These are phyloP conservation scores for Psophia crepitans DNA, from an alignment of 2,113 vertebrate species.

Conservation along the genomic window DNA sequence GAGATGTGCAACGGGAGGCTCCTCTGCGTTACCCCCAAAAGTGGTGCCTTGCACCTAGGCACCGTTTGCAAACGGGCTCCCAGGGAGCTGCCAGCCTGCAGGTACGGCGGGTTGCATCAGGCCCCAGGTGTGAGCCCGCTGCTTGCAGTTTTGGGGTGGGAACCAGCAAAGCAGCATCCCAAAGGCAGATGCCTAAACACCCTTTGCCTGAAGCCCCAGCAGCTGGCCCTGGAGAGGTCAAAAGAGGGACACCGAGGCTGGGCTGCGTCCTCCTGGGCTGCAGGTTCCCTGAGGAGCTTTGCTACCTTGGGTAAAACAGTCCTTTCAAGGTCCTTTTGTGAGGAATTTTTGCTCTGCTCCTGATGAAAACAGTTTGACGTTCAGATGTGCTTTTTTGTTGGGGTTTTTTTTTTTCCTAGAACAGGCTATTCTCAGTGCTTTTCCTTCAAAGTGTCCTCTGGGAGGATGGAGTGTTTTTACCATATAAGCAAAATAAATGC, in stretches of 20 bases:
- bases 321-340: neutral
- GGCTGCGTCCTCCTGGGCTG: neutral
- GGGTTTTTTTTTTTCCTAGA: neutral
- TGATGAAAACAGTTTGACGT: fast-evolving
- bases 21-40: neutral
- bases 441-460: neutral
- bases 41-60: fast-evolving
- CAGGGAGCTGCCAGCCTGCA: neutral
- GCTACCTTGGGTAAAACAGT: neutral
- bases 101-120: neutral
- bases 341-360: neutral
- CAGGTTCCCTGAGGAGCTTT: neutral
- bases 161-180: neutral
- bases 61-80: fast-evolving
- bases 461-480: neutral
- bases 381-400: neutral
- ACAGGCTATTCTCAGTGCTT: neutral
- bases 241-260: neutral
- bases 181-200: neutral
- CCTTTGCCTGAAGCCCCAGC: neutral
- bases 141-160: neutral
- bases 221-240: fast-evolving
- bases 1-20: fast-evolving
- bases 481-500: neutral
- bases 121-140: fast-evolving